Conservation (phyloP, 2,113 vertebrate genomes). For the Mola mola region DNA sequence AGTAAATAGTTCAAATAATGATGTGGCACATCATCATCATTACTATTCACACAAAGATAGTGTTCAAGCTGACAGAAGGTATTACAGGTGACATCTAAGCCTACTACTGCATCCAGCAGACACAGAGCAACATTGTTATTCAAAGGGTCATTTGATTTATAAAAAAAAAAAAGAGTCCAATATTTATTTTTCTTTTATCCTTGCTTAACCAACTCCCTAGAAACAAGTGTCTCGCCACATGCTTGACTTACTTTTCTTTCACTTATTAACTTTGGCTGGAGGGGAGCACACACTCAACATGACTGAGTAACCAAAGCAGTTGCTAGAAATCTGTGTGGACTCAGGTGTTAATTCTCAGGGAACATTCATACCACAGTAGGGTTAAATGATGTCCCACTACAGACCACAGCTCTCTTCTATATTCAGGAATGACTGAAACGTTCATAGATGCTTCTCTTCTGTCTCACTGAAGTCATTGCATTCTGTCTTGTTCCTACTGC, state of each 20-base stretch:
- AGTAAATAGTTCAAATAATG: constrained; percentile 1
- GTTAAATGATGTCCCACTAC: constrained; percentile 4
- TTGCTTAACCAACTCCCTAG: neutral
- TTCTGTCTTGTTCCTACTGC: too few species aligned
- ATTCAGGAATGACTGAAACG: constrained; percentile 16
- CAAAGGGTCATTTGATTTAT: constrained; percentile 2
- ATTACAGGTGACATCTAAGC: neutral
- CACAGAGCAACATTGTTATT: constrained; percentile 5
- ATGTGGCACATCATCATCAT: neutral
- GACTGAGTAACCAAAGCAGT: neutral
- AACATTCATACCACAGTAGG: too few species aligned
- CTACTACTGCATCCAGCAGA: constrained; percentile 2
- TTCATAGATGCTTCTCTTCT: neutral
- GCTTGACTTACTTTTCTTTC: neutral
- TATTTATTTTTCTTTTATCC: constrained; percentile 8
- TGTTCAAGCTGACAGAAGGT: too few species aligned
- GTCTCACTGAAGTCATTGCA: too few species aligned
- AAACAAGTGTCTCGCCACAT: too few species aligned
- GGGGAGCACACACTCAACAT: neutral
- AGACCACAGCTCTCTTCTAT: constrained; percentile 3
- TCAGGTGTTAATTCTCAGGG: too few species aligned
- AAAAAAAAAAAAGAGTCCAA: neutral
- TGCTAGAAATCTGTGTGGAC: too few species aligned
- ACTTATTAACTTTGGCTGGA: constrained; percentile 7
- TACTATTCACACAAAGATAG: neutral